These are phyloP conservation scores for Scomberomorus guttatus DNA, from an alignment of 2,797 vertebrate species.

Conservation along the genomic window DNA sequence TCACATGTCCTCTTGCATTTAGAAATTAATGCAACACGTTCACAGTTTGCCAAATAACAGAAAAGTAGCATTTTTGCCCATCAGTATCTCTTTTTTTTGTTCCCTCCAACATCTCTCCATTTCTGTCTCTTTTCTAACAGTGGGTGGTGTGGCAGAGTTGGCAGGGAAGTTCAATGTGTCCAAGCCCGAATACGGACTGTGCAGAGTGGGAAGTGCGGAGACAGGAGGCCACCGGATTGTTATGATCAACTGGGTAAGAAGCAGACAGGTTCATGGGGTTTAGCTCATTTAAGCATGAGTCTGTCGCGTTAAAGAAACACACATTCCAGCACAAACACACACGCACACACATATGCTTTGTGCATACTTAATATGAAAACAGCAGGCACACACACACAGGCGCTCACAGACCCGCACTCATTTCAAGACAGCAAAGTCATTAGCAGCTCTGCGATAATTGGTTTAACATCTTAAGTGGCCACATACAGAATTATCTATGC, in stretches of 20 bases:
- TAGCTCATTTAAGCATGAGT: slow-evolving; percentile 31
- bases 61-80: not conserved
- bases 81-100: slow-evolving; percentile 4
- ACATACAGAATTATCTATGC: slow-evolving; percentile 16
- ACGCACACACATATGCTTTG: slow-evolving; percentile 20
- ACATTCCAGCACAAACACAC: slow-evolving; percentile 28
- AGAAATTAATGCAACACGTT: not conserved
- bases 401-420: not conserved
- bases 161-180: slow-evolving; percentile 82
- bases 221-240: slow-evolving; percentile 75
- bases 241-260: slow-evolving; percentile 87
- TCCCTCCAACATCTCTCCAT: not conserved
- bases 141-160: slow-evolving; percentile 85
- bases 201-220: slow-evolving; percentile 77
- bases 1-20: not conserved
- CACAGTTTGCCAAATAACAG: not conserved
- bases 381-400: not conserved
- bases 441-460: slow-evolving; percentile 28
- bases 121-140: slow-evolving; percentile 61
- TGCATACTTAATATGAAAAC: not conserved
- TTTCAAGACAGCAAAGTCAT: slow-evolving; percentile 22
- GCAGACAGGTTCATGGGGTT: slow-evolving; percentile 35
- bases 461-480: slow-evolving; percentile 48
- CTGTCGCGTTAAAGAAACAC: slow-evolving; percentile 27
- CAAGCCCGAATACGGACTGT: slow-evolving; percentile 85